Conservation (phyloP, 2,888 invertebrate genomes). For the Eustalomyia histrio region DNA sequence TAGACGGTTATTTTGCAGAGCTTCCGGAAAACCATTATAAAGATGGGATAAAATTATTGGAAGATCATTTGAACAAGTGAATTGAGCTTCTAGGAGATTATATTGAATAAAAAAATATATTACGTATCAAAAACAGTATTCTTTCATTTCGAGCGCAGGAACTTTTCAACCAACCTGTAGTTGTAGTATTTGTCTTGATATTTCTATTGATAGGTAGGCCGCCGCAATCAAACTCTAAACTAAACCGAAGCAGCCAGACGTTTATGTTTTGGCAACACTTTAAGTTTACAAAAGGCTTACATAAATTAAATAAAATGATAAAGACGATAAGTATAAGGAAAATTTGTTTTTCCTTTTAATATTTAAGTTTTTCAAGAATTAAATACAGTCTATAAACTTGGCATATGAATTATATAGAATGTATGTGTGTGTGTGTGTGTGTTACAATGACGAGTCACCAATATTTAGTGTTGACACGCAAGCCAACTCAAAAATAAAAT, state of each 20-base stretch:
- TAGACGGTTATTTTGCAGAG: no score
- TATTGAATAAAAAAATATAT: no score
- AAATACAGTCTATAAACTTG: not conserved
- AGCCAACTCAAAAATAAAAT: slow-evolving; percentile 74
- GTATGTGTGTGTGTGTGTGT: slow-evolving; percentile 32
- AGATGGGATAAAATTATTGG: no score
- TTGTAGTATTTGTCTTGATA: not conserved
- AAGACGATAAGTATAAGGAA: slow-evolving; percentile 3
- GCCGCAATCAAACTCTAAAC: not conserved
- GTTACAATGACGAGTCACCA: slow-evolving; percentile 44
- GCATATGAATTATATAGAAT: not conserved
- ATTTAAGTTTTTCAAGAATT: not conserved
- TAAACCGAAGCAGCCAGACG: slow-evolving; percentile 13
- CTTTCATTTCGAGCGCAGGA: no score
- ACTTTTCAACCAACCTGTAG: no score
- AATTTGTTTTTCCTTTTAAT: slow-evolving; percentile 5
- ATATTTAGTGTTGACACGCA: slow-evolving; percentile 78
- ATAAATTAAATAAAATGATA: slow-evolving; percentile 30
- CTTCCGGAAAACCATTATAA: no score
- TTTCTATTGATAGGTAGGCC: slow-evolving; percentile 3
- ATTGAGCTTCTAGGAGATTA: no score
- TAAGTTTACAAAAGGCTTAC: slow-evolving; percentile 42
- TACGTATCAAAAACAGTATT: no score
- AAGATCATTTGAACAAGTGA: no score
- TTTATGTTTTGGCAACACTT: slow-evolving; percentile 26